These are phyloP conservation scores for Oasisia sp. DNA, from an alignment of 2,888 invertebrate genomes.

Conservation along the genomic window DNA sequence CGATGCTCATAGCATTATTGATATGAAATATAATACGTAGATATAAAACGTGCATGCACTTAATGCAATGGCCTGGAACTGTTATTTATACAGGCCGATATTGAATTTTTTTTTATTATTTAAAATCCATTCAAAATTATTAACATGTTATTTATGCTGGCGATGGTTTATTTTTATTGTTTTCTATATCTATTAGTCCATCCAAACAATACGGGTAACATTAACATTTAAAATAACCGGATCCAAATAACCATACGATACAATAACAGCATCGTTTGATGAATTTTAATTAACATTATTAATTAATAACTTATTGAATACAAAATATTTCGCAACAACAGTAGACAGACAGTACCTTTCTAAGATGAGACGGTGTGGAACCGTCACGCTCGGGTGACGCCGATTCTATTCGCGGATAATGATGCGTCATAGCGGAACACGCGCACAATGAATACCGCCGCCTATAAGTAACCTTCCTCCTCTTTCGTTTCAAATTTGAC, in stretches of 20 bases:
- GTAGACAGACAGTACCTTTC: not conserved
- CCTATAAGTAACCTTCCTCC: not conserved
- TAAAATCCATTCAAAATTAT: too few species aligned
- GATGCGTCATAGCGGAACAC: not conserved
- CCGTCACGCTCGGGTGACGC: not conserved
- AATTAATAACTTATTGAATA: not conserved
- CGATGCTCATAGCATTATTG: not conserved
- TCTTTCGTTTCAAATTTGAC: constrained; percentile 13
- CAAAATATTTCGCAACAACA: not conserved
- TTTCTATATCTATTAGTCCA: too few species aligned
- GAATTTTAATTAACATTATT: not conserved
- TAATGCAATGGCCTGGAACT: too few species aligned
- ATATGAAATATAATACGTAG: not conserved
- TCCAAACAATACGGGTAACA: too few species aligned
- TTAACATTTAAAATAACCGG: not conserved
- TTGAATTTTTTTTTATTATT: too few species aligned
- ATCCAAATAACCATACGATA: not conserved
- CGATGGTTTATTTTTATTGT: too few species aligned
- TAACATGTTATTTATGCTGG: too few species aligned
- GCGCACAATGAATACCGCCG: not conserved
- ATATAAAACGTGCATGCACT: too few species aligned
- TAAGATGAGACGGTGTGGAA: not conserved
- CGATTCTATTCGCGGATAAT: constrained; percentile 9
- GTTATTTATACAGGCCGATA: not conserved
- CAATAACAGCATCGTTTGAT: not conserved